Percentiles rank a stretch among this genome's conserved stretches.
phyloP scores from a whole-genome alignment of 1,140 invertebrate species.

The Conopomorpha cramerella region DNA sequence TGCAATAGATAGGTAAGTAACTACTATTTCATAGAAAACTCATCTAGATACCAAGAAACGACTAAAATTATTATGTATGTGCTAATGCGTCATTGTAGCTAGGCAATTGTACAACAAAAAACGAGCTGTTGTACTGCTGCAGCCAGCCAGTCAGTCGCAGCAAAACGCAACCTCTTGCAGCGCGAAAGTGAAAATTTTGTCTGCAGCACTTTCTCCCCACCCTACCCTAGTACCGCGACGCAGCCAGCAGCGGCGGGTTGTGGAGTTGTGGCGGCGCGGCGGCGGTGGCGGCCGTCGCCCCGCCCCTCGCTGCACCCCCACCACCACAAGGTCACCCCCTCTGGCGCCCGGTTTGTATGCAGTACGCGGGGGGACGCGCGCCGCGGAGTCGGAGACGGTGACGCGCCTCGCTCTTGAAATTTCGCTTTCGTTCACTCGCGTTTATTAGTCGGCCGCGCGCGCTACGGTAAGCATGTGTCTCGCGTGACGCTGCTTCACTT shows the following conservation, averaged over 20 bases:
- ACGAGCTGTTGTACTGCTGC: no score
- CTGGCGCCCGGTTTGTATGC: conserved; percentile 4
- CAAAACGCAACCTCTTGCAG: conserved; percentile 11
- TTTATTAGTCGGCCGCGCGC: conserved; percentile 60
- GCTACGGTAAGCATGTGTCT: conserved; percentile 50
- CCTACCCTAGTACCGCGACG: conserved; percentile 12
- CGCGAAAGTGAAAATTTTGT: conserved; percentile 54
- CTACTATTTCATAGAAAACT: no score
- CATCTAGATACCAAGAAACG: no score
- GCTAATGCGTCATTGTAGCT: no score
- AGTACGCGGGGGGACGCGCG: conserved; percentile 24
- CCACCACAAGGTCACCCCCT: conserved; percentile 45
- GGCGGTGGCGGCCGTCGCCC: conserved; percentile 25
- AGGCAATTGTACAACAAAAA: no score
- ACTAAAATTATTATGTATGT: no score
- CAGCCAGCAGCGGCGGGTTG: not conserved
- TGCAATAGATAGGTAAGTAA: no score
- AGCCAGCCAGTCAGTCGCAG: no score
- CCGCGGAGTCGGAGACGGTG: conserved; percentile 29
- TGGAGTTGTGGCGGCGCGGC: conserved; percentile 2
- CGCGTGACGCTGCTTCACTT: conserved; percentile 36
- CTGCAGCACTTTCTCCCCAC: conserved; percentile 53
- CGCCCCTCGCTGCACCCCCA: conserved; percentile 37
- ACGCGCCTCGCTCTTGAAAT: conserved; percentile 61
- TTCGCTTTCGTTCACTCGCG: conserved; percentile 60